Evolutionary conservation across 2,113 vertebrate genomes (phyloP), one percentile per base, ranked within the genome.

Genomic region (Australoheros scitulus): DNA sequence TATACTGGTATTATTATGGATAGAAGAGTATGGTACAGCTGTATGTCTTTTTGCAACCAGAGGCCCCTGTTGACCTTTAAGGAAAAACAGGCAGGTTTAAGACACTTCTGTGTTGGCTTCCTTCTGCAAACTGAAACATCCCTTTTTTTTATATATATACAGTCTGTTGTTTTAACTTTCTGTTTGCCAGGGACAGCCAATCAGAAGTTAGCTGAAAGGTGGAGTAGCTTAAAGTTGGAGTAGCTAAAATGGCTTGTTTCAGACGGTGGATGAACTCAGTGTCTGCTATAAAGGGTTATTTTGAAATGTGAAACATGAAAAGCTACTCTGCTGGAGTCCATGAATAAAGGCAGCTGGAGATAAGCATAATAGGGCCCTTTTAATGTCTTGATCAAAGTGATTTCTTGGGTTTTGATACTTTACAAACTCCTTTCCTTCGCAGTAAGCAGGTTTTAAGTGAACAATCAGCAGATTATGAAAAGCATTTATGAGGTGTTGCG

Each of bases 161-260:
- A 26, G 63, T 47, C 14, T 47, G n/a, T 17, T 22, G 63, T 47
- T 47, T 47, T 26, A 65, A 65, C 38, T 7, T 65, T n/a, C 36
- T 43, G 7, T 24, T 43, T 65, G n/a, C 63, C 63, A 65, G 36
- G 41, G 63, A 24, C 38, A 65, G 38, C 38, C 63, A 65, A 38
- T 65, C 63, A 65, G 63, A 65, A 43, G 38, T 43, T 65, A n/a
- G 63, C 63, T 65, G 41, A 43, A 65, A 43, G 63, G 38, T 65
- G 43, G 63, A 24, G 38, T 24, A 43, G n/a, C 63, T 43, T 29
- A 29, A 29, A 29, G 29, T 29, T 29, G 29, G 29, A 29, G 29
- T 3, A 29, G 29, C 29, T 29, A 24, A 65, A 65, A 43, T 3
- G n/a, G 61, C 22, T 65, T 24, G 36, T 43, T 65, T 65, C 36